phyloP scores from a whole-genome alignment of 2,113 vertebrate species.

The Toxostoma redivivum region DNA sequence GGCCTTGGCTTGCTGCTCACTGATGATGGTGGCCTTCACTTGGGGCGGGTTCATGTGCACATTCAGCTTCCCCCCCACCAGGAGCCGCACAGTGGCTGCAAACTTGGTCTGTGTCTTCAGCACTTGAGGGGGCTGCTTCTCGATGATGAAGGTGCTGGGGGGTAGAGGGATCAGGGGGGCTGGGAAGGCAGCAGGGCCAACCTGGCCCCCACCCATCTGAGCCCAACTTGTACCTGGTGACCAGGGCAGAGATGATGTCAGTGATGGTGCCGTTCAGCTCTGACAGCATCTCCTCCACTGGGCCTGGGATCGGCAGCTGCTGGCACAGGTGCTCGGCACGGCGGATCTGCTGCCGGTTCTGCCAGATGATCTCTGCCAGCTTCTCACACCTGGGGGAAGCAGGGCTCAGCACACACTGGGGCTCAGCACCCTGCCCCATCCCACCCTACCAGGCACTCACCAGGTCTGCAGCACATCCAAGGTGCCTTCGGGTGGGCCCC shows the following conservation, averaged over 20 bases:
- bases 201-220: accelerated
- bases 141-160: slow-evolving; percentile 95
- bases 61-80: slow-evolving; percentile 94
- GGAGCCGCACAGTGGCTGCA: slow-evolving; percentile 90
- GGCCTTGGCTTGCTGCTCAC: slow-evolving; percentile 92
- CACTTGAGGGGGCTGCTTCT: slow-evolving; percentile 97
- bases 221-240: slow-evolving; percentile 83
- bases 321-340: slow-evolving; percentile 92
- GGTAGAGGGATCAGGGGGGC: not conserved
- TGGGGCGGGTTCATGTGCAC: slow-evolving; percentile 98
- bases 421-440: accelerated
- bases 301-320: slow-evolving; percentile 92
- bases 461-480: slow-evolving; percentile 93
- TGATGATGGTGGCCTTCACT: slow-evolving; percentile 98
- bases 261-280: slow-evolving; percentile 94
- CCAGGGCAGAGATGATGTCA: slow-evolving; percentile 94
- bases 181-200: not conserved
- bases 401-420: not conserved
- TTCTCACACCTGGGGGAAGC: slow-evolving; percentile 87
- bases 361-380: slow-evolving; percentile 94
- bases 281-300: slow-evolving; percentile 89
- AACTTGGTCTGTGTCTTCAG: slow-evolving; percentile 98
- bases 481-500: slow-evolving; percentile 90
- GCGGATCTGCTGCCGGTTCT: slow-evolving; percentile 96
- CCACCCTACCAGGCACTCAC: slow-evolving; percentile 48